A percentile compares a stretch with the other conserved stretches of the same genome.
Conservation (phyloP, 2,888 invertebrate species). For the Notodonta dromedarius region DNA sequence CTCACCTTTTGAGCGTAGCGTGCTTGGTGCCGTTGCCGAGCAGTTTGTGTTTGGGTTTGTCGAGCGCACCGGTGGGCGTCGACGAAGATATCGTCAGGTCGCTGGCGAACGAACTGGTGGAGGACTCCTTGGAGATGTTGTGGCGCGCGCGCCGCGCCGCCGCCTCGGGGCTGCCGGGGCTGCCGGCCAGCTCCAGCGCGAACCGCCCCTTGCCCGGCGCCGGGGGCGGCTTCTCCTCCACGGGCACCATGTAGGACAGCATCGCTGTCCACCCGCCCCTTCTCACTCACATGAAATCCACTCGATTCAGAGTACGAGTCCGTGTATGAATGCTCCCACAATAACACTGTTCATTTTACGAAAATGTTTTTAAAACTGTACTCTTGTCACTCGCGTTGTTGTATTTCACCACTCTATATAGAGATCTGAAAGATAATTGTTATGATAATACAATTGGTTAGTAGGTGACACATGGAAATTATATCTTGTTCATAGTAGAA, state of each 20-base stretch:
- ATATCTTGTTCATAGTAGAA: too few species aligned
- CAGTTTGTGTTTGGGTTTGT: slow-evolving; percentile 87
- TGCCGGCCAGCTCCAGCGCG: slow-evolving; percentile 75
- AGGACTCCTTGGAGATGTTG: slow-evolving; percentile 86
- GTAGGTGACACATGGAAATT: not conserved
- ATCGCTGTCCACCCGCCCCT: slow-evolving; percentile 68
- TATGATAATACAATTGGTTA: slow-evolving; percentile 22
- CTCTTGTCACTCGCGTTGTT: slow-evolving; percentile 21
- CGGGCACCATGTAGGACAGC: slow-evolving; percentile 92
- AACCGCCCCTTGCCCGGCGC: slow-evolving; percentile 81
- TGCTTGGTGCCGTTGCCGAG: slow-evolving; percentile 89
- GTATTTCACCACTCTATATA: slow-evolving; percentile 35
- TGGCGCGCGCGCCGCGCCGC: slow-evolving; percentile 59
- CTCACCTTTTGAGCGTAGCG: slow-evolving; percentile 89
- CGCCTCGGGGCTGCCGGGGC: slow-evolving; percentile 70
- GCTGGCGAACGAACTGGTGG: slow-evolving; percentile 88
- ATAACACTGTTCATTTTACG: slow-evolving; percentile 27
- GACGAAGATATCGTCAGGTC: slow-evolving; percentile 87
- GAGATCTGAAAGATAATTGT: slow-evolving; percentile 60
- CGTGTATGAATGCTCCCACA: slow-evolving; percentile 24
- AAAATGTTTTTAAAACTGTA: slow-evolving; percentile 18
- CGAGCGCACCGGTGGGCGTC: slow-evolving; percentile 85
- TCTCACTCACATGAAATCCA: slow-evolving; percentile 30
- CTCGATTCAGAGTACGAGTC: slow-evolving; percentile 11
- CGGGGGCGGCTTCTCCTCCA: slow-evolving; percentile 90